Base-by-base conservation (phyloP, 1,140 invertebrate genomes). In the Drosophila azteca region DNA sequence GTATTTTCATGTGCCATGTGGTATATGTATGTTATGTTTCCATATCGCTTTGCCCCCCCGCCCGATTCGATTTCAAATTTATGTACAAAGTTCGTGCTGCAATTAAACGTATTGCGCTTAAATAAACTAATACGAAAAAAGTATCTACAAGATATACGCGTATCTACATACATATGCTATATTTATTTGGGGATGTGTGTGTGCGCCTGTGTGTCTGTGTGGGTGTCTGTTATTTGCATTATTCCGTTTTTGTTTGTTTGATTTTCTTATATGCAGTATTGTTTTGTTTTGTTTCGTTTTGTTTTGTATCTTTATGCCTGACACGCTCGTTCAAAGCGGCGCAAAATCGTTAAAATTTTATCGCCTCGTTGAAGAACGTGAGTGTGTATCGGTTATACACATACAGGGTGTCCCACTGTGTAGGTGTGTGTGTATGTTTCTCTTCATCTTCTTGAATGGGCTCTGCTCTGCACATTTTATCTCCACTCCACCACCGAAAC, bases 311-410 rank as follows among this genome's bases (percentile, higher is more conserved):
- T 87, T 88, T 87, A 87, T 87, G 82, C 82, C 54, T 65, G 82
- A 87, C 82, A 87, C 82, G 82, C 82, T 87, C 81, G 59, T 69
- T 71, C 74, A 69, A 85, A 83, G 52, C 80, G 77, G 72, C 81
- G 82, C 83, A 88, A 81, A 87, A 87, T 87, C 82, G 82, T 87
- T 87, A 87, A 87, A 87, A 82, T 87, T 88, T 87, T 87, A 87
- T 87, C 82, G 82, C 82, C 66, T 77, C 66, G 64, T 44, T 65
- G 77, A 69, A 54, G 77, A 78, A 76, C 81, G 81, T 85, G 73
- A 52, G 49, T 57, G 49, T 70, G 44, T 58, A 58, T 26, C 31
- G 8, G 31, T 5, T 26, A 26, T 26, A 20, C 17, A 20, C 1
- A 20, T 20, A 20, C 17, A 20, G 17, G 17, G 17, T 20, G 17